Evolutionary conservation across 1,140 invertebrate species (phyloP).

Genomic region (Probaryconus sp.): DNA sequence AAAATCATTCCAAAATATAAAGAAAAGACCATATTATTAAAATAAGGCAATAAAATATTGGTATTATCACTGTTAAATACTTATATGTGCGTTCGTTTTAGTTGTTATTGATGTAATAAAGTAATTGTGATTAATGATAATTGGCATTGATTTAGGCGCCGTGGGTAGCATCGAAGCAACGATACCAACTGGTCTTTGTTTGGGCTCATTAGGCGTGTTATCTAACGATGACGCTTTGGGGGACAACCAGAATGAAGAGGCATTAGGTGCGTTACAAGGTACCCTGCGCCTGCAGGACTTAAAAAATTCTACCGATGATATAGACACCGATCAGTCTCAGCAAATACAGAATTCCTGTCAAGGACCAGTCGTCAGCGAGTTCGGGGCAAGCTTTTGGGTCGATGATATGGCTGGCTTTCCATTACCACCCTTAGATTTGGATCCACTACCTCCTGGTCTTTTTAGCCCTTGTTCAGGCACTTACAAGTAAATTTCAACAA

Average conservation of each 20-base stretch:
- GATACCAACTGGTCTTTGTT: slow-evolving; percentile 74
- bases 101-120: too few species aligned
- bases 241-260: slow-evolving; percentile 69
- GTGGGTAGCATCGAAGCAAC: slow-evolving; percentile 77
- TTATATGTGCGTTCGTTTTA: too few species aligned
- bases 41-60: too few species aligned
- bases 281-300: slow-evolving; percentile 73
- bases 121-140: not conserved
- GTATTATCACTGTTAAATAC: too few species aligned
- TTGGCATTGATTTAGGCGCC: slow-evolving; percentile 64
- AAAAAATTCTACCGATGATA: slow-evolving; percentile 70
- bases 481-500: slow-evolving; percentile 80
- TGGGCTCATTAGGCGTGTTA: slow-evolving; percentile 70
- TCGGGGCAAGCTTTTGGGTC: slow-evolving; percentile 81
- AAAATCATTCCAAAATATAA: too few species aligned
- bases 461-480: slow-evolving; percentile 85
- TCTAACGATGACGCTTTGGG: slow-evolving; percentile 68
- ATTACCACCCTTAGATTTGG: slow-evolving; percentile 85
- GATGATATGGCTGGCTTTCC: slow-evolving; percentile 91
- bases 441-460: slow-evolving; percentile 82
- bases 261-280: slow-evolving; percentile 66
- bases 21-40: too few species aligned
- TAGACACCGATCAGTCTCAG: slow-evolving; percentile 67
- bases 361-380: slow-evolving; percentile 72
- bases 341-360: slow-evolving; percentile 70